Evolutionary conservation across 1,140 invertebrate genomes (phyloP), one percentile per base, ranked within the genome.

Genomic region (Neodiprion lecontei): DNA sequence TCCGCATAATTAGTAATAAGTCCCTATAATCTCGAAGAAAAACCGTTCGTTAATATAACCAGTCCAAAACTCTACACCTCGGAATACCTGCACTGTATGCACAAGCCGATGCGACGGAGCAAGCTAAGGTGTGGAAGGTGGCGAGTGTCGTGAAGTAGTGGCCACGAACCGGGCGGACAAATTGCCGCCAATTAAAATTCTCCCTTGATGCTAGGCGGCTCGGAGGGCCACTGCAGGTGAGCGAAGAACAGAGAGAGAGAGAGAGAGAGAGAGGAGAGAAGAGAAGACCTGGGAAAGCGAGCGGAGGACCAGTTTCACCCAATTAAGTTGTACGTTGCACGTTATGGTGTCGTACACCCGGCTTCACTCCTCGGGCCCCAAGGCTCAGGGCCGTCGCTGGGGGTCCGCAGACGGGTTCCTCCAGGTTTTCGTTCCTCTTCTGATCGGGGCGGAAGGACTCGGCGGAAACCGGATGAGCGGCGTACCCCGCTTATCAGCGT

Each of bases 161-260:
- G 72, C 17, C 28, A 4, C 10, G 7, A n/a, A 61, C n/a, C 8
- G 47, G 48, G 66, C 72, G 77, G 83, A 87, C 84, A 87, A 88
- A 88, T 88, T 86, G 85, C 77, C 79, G 75, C 83, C 85, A 88
- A 88, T 88, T 87, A 88, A 88, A 88, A 88, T 87, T 86, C 85
- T 83, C 82, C 67, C 74, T 53, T 50, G 72, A 14, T 61, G 53
- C 28, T 40, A 40, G 28, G 28, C 28, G 28, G 28, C 28, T 61
- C 53, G 53, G 4, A 61, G 53, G 53, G 53, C 53, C 53, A 9
- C 8, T 12, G 53, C 53, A 12, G 11, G 53, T 17, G 53, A 61
- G 17, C 49, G 40, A 67, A 17, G 67, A 1, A 73, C 17, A 71
- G 67, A 65, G 28, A 72, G 28, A 21, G 17, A 21, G 17, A 21